Conservation (phyloP, 1,140 invertebrate species). For the Hyles vespertilio region DNA sequence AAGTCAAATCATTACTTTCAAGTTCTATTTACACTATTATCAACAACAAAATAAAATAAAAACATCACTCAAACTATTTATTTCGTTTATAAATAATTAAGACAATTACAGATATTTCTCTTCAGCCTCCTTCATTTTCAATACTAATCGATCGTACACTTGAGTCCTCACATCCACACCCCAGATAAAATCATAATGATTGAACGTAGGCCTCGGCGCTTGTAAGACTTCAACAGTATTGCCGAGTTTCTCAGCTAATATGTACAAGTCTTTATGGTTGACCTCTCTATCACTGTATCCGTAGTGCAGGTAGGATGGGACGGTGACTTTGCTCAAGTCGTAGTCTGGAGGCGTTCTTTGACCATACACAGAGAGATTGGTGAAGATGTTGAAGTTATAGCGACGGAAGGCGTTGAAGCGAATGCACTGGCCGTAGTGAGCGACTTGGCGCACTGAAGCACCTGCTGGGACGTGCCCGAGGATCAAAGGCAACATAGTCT, state of each 20-base stretch:
- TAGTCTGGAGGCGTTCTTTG: constrained; percentile 75
- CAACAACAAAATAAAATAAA: not conserved
- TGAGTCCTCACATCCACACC: constrained; percentile 73
- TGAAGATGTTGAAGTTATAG: constrained; percentile 65
- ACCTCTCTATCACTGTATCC: constrained; percentile 77
- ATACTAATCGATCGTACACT: constrained; percentile 61
- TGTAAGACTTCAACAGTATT: constrained; percentile 62
- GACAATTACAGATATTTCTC: not conserved
- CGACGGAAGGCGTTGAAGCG: constrained; percentile 59
- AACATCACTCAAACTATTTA: not conserved
- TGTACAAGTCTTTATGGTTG: constrained; percentile 76
- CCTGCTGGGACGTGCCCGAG: constrained; percentile 86
- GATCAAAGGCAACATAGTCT: constrained; percentile 82
- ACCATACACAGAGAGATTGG: constrained; percentile 73
- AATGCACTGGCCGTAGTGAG: constrained; percentile 81
- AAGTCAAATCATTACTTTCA: too few species aligned
- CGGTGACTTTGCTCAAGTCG: constrained; percentile 78
- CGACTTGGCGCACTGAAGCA: constrained; percentile 84
- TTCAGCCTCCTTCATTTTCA: constrained; percentile 16
- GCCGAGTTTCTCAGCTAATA: constrained; percentile 62
- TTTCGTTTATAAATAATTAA: not conserved
- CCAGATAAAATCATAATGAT: constrained; percentile 82
- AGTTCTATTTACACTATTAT: not conserved
- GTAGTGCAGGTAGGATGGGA: constrained; percentile 77
- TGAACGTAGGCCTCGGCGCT: constrained; percentile 76